These are phyloP conservation scores for Busseola fusca DNA, from an alignment of 2,888 invertebrate genomes.

Conservation along the genomic window DNA sequence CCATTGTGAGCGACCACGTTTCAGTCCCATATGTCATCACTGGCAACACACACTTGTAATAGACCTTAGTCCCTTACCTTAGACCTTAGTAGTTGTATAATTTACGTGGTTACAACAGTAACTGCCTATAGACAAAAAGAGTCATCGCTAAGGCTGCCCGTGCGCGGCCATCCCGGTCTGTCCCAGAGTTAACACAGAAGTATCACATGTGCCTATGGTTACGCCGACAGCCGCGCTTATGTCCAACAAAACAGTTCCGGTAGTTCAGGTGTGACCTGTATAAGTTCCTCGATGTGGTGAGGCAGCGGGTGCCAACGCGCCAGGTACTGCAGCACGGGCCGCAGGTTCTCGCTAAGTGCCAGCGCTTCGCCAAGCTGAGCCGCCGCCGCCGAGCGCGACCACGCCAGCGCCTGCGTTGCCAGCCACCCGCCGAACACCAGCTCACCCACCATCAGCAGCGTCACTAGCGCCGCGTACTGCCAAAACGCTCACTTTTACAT, in stretches of 20 bases:
- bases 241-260: too few species aligned
- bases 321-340: conserved; percentile 67
- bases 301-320: conserved; percentile 70
- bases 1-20: too few species aligned
- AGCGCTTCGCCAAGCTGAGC: conserved; percentile 66
- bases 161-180: neutral
- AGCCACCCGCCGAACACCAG: conserved; percentile 64
- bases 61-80: too few species aligned
- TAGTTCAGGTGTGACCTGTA: conserved; percentile 59
- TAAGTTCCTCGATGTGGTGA: conserved; percentile 62
- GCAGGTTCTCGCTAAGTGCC: conserved; percentile 66
- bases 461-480: conserved; percentile 68
- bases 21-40: too few species aligned
- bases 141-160: neutral
- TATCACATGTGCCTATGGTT: neutral
- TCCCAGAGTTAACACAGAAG: neutral
- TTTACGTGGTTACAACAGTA: too few species aligned
- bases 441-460: conserved; percentile 60
- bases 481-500: neutral
- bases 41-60: too few species aligned
- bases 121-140: too few species aligned
- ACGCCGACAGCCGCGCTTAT: neutral
- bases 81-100: too few species aligned
- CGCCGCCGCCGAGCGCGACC: conserved; percentile 63
- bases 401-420: conserved; percentile 63